Conservation (phyloP, 1,140 invertebrate genomes). For the Epicauta chinensis region DNA sequence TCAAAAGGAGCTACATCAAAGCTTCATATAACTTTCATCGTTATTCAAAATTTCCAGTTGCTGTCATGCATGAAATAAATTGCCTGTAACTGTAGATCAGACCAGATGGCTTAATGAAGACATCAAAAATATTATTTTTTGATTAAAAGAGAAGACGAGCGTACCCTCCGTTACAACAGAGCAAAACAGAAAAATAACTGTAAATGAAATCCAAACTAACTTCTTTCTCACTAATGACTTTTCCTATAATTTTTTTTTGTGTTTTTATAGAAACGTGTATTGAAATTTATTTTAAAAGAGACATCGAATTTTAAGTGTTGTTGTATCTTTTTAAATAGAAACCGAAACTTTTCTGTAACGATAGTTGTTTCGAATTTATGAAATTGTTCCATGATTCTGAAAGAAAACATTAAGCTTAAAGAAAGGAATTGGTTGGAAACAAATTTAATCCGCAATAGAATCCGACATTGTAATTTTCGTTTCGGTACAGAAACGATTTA, state of each 20-base stretch:
- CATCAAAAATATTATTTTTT: no score
- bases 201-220: neutral
- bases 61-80: conserved; percentile 24
- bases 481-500: conserved; percentile 5
- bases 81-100: conserved; percentile 12
- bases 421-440: conserved; percentile 2
- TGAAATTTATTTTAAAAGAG: no score
- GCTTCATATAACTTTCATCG: conserved; percentile 8
- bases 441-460: conserved; percentile 13
- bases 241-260: no score
- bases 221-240: no score
- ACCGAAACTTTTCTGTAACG: neutral
- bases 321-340: neutral
- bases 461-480: conserved; percentile 13
- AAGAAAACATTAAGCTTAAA: neutral
- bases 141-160: no score
- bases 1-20: conserved; percentile 24
- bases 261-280: no score
- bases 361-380: neutral
- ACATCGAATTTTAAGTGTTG: no score
- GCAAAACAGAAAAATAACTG: neutral
- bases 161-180: no score
- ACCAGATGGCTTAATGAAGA: no score
- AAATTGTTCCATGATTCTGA: conserved; percentile 2
- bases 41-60: conserved; percentile 21